These are phyloP conservation scores for Geotrypetes seraphini DNA, from an alignment of 2,797 vertebrate species.

Conservation along the genomic window DNA sequence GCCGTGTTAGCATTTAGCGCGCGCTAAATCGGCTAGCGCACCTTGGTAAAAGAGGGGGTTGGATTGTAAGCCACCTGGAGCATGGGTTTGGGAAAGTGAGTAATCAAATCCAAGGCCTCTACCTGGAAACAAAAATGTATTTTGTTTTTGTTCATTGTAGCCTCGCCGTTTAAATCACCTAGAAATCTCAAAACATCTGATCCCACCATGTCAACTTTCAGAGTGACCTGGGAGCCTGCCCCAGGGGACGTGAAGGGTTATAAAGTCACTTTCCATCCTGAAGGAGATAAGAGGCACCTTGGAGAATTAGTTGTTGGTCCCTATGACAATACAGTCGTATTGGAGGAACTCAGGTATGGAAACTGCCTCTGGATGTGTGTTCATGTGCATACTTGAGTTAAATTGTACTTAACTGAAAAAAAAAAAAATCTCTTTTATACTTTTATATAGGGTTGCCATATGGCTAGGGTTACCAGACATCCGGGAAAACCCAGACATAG, in stretches of 20 bases:
- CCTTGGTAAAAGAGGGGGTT: no score
- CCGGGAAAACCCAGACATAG: no score
- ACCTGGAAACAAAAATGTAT: background rate
- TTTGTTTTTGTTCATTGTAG: conserved; percentile 41
- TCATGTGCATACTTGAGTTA: background rate
- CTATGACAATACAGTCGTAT: conserved; percentile 84
- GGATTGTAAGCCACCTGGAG: no score
- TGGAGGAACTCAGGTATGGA: conserved; percentile 87
- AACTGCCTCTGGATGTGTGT: background rate
- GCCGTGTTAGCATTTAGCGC: no score
- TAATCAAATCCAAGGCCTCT: no score
- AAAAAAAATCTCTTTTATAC: no score
- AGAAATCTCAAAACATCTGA: conserved; percentile 91
- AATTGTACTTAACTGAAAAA: no score
- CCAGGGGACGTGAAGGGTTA: conserved; percentile 82
- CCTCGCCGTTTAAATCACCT: conserved; percentile 80
- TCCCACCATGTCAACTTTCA: conserved; percentile 81
- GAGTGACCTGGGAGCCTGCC: conserved; percentile 86
- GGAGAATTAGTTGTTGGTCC: conserved; percentile 78
- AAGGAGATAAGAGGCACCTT: conserved; percentile 55
- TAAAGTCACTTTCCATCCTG: conserved; percentile 85
- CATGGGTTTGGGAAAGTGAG: no score
- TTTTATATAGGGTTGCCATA: no score
- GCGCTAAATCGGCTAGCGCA: no score
- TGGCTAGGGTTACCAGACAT: no score